Evolutionary conservation across 2,797 vertebrate genomes (phyloP), one percentile per base, ranked within the genome.

Genomic region (Chlorospingus flavigularis): DNA sequence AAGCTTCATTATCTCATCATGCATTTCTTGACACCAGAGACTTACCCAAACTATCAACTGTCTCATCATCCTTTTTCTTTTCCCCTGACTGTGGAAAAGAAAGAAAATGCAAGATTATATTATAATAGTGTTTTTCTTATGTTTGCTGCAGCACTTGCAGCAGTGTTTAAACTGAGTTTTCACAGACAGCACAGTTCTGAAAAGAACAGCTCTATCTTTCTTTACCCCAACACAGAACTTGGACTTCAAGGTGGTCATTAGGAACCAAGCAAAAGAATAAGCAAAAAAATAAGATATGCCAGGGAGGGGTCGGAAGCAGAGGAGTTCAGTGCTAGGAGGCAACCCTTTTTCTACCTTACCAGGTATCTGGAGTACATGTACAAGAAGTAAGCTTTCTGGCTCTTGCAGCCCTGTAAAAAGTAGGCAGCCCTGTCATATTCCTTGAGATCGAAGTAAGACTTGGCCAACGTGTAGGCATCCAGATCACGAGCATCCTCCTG

Each of bases 51-150:
- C 99, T 99, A 98, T 99, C 99, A 42, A 99, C 99, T 9, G 99
- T 99, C 97, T 99, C 99, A 73, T 99, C 99, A 39, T 99, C 99
- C 75, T 99, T 99, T 97, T 99, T 99, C 97, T 99, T 99, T 96
- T 99, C 99, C 28, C 99, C 99, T 15, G 99, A 99, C 99, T 99
- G 86, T 76, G 92, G 93, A 58, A 92, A 93, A 88, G 15, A 88
- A 73, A 91, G 43, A 13, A 81, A 85, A 93, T 43, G 3, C 25
- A 74, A 72, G 53, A 31, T 85, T 61, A 88, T 7, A 13, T 66
- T 60, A 53, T 33, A 83, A 33, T 1, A 81, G 16, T 12, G 6
- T 37, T 78, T 13, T 43, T 23, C 31, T 62, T 62, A 19, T 2
- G 6, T 48, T 83, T 61, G 17, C 42, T 89, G 39, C 45, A 91